Evolutionary conservation across 1,140 invertebrate genomes (phyloP), one percentile per base, ranked within the genome.

Genomic region (Octopus sinensis): DNA sequence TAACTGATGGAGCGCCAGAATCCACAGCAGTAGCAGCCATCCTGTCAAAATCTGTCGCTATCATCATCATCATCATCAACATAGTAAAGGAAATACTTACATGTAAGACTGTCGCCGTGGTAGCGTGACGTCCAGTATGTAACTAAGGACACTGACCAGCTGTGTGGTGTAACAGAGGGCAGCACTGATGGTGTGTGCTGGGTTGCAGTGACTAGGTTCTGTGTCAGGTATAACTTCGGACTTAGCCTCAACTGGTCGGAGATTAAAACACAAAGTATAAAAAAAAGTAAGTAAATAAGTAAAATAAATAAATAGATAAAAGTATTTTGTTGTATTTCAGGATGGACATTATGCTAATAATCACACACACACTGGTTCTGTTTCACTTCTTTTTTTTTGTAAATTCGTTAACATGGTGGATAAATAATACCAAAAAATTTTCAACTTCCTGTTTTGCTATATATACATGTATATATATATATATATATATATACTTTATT

Each of bases 131-230:
- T 96, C 94, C 68, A 96, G 91, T 88, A 94, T 94, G 91, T 93
- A 95, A 54, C 95, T 94, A 79, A 96, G 90, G 84, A 96, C 92
- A 88, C 94, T 93, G n/a, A 95, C 92, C 82, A 96, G 91, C 91
- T 97, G 96, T 80, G 95, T 94, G 23, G 94, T 94, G 88, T 96
- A 95, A 77, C 94, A 94, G 54, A 96, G 92, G 76, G 94, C 96
- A 62, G 95, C 95, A 87, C 93, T 93, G 78, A 96, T 95, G 81
- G 93, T 93, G 87, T 94, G 94, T 12, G 93, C 94, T 76, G 93
- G 92, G 90, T 95, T 94, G 92, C 92, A 53, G 91, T 91, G 85
- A 80, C 82, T 85, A 53, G 81, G 82, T 62, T 85, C 85, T 54
- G 83, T 90, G 62, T 92, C 92, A 80, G 93, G 92, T 17, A 86